Conservation (phyloP, 2,888 invertebrate genomes). For the Luperina testacea region DNA sequence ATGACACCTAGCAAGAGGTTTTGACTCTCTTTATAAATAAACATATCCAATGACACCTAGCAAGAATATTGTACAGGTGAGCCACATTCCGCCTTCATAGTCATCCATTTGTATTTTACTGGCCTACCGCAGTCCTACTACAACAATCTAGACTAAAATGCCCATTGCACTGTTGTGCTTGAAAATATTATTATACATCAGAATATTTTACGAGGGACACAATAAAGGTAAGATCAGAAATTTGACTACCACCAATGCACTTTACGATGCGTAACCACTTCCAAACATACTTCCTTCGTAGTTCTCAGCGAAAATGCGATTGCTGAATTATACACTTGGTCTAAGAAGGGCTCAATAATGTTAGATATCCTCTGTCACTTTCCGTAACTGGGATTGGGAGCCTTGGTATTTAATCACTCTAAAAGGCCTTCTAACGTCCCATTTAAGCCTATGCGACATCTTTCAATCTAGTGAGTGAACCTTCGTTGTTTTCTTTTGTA, state of each 20-base stretch:
- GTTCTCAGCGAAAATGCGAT: neutral
- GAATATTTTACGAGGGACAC: conserved; percentile 39
- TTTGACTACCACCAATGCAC: neutral
- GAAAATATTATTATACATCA: conserved; percentile 44
- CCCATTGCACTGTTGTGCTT: conserved; percentile 32
- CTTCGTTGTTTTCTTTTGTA: neutral
- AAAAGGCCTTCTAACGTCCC: too few relatives aligned
- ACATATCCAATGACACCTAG: neutral
- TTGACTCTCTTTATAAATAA: neutral
- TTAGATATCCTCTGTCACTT: neutral
- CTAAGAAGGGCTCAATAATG: neutral
- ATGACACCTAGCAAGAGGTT: neutral
- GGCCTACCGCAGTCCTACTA: conserved; percentile 26
- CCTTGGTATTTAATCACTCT: neutral
- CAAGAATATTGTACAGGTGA: conserved; percentile 20
- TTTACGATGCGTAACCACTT: neutral
- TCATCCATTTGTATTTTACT: conserved; percentile 45
- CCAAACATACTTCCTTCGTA: neutral
- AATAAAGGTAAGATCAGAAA: conserved; percentile 6
- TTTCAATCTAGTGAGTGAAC: neutral
- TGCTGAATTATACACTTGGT: neutral
- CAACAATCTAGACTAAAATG: conserved; percentile 44
- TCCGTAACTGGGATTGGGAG: neutral
- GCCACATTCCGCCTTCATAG: conserved; percentile 18
- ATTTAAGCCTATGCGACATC: neutral